phyloP scores from a whole-genome alignment of 2,113 vertebrate genomes.

The Pangasianodon gigas region DNA sequence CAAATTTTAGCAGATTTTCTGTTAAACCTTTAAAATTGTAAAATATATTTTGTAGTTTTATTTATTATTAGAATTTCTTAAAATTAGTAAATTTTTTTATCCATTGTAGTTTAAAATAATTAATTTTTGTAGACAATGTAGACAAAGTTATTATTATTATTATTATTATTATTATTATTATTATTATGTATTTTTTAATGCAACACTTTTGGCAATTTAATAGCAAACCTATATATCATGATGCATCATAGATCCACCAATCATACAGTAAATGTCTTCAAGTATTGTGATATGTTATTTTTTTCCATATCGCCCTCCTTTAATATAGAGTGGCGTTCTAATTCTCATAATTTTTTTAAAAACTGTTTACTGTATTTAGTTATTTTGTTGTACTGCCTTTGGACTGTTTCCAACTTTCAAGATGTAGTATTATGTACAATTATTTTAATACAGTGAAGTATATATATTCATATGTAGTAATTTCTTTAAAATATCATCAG shows the following conservation, averaged over 20 bases:
- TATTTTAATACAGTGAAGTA: not conserved
- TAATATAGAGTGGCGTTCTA: no score
- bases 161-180: not conserved
- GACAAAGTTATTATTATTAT: not conserved
- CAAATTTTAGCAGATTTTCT: not conserved
- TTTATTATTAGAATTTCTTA: not conserved
- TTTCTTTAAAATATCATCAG: no score
- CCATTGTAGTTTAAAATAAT: not conserved
- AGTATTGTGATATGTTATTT: not conserved
- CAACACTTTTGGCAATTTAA: not conserved
- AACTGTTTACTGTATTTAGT: not conserved
- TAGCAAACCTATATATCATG: not conserved
- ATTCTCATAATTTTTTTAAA: no score
- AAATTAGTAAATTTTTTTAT: not conserved
- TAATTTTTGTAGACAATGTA: not conserved
- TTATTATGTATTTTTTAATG: not conserved
- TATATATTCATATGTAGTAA: no score
- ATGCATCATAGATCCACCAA: not conserved
- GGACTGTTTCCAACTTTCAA: not conserved
- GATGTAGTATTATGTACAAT: not conserved
- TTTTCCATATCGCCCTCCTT: no score
- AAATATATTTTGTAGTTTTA: not conserved
- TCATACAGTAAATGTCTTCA: not conserved
- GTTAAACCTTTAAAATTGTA: not conserved
- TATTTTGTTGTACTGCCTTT: not conserved